Conservation (phyloP, 2,888 invertebrate genomes). For the Arctia plantaginis region DNA sequence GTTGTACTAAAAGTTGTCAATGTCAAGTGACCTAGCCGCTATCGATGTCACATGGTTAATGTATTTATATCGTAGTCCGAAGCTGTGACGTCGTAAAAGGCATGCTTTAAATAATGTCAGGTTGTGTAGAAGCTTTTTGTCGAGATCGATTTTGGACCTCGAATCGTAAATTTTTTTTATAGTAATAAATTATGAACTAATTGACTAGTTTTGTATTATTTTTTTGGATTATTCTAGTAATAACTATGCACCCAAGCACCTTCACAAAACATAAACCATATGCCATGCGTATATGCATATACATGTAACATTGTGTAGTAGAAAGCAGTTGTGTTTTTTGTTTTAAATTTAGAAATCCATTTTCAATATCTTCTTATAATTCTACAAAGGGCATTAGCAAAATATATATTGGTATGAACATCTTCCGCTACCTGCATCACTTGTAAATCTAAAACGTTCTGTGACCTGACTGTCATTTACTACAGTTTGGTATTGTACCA, state of each 20-base stretch:
- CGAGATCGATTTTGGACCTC: background rate
- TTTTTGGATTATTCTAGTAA: too few species aligned
- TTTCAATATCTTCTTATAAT: too few species aligned
- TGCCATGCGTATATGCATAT: too few species aligned
- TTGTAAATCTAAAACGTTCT: background rate
- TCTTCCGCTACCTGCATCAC: background rate
- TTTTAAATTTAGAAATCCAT: too few species aligned
- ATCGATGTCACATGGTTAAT: slow-evolving; percentile 38
- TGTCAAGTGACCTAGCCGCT: slow-evolving; percentile 49
- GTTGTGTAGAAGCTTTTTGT: background rate
- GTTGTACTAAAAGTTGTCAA: slow-evolving; percentile 45
- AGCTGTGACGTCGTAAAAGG: slow-evolving; percentile 32
- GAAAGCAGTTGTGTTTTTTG: too few species aligned
- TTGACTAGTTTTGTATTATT: too few species aligned
- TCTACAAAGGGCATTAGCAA: background rate
- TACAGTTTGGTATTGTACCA: background rate
- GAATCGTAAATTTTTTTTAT: too few species aligned
- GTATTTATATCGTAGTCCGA: slow-evolving; percentile 47
- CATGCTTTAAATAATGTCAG: background rate
- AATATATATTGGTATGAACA: background rate
- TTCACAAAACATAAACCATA: too few species aligned
- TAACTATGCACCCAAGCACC: too few species aligned
- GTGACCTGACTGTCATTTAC: background rate
- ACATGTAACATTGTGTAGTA: too few species aligned
- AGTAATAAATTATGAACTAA: too few species aligned